These are phyloP conservation scores for Ormyrus nitidulus DNA, from an alignment of 2,888 invertebrate species.

Conservation along the genomic window DNA sequence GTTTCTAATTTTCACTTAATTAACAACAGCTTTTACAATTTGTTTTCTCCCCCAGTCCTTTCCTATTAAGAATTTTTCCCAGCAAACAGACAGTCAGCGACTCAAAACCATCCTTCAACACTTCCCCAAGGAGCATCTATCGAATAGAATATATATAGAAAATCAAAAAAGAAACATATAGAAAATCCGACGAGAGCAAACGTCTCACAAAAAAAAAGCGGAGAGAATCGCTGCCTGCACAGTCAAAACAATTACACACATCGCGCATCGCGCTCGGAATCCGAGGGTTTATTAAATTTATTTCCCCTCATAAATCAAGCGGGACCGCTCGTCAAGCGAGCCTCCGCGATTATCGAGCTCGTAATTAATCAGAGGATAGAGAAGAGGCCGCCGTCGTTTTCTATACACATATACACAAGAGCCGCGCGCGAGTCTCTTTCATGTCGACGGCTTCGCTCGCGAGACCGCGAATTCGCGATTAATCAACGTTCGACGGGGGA, in stretches of 20 bases:
- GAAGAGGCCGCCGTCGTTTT: slow-evolving; percentile 23
- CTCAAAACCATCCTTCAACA: no score
- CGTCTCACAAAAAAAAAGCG: not conserved
- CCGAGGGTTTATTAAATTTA: slow-evolving; percentile 43
- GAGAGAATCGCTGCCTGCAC: no score
- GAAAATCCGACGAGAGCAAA: not conserved
- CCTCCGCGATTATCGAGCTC: slow-evolving; percentile 22
- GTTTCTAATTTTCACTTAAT: no score
- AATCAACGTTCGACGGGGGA: slow-evolving; percentile 18
- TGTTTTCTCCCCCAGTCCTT: no score
- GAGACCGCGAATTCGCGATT: not conserved
- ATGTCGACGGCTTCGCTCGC: not conserved
- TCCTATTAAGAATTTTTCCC: no score
- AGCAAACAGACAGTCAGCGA: no score
- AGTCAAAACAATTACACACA: not conserved
- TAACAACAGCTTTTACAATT: no score
- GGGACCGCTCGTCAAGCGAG: slow-evolving; percentile 18
- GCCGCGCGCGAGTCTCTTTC: not conserved
- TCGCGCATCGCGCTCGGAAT: not conserved
- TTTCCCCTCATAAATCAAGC: slow-evolving; percentile 44
- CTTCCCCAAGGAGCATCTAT: no score
- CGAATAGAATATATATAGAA: no score
- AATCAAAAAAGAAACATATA: no score
- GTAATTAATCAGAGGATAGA: slow-evolving; percentile 43
- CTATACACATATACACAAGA: not conserved